Evolutionary conservation across 2,113 vertebrate species (phyloP), one percentile per base, ranked within the genome.

Genomic region (Grammomys surdaster): DNA sequence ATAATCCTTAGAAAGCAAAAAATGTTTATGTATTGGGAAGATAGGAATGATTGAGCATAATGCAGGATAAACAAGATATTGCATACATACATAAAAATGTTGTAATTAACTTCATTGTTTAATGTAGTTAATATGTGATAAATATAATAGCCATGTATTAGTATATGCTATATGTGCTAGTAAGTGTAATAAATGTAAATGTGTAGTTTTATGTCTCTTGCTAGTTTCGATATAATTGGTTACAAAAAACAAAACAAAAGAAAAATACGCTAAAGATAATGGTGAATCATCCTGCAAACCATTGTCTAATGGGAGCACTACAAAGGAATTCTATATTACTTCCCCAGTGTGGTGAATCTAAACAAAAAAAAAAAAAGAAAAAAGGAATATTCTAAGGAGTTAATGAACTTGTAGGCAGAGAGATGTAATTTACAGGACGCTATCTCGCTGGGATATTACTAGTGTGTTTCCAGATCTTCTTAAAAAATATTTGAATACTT

Each of bases 331-430:
- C 51, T 31, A 70, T 10, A 16, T 4, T 33, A 58, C 20, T 56
- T 14, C 31, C 1, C 3, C 19, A 65, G 24, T 95, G 22, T 65
- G 10, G 8, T 58, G 3, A 56, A 72, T 28, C 82, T 46, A 51
- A 28, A 65, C 56, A 78, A 12, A 14, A 91, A 78, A 11, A 65
- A 82, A 40, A 40, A 40, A 40, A 40, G 40, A 40, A 40, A 40
- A 40, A 40, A 40, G 40, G 40, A 46, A 81, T 60, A 14, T 3
- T 10, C 36, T 70, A n/a, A 65, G 4, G 0, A 24, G 51, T 69
- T 81, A 43, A 20, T 51, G 3, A 3, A 40, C 51, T 4, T 31
- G 16, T 69, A 2, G 40, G 1, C 5, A 5, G 0, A 13, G 40
- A 19, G 40, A 51, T 28, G 12, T 76, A 43, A 7, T 3, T 36